Conservation (phyloP, 2,888 invertebrate species). For the Limenitis camilla region DNA sequence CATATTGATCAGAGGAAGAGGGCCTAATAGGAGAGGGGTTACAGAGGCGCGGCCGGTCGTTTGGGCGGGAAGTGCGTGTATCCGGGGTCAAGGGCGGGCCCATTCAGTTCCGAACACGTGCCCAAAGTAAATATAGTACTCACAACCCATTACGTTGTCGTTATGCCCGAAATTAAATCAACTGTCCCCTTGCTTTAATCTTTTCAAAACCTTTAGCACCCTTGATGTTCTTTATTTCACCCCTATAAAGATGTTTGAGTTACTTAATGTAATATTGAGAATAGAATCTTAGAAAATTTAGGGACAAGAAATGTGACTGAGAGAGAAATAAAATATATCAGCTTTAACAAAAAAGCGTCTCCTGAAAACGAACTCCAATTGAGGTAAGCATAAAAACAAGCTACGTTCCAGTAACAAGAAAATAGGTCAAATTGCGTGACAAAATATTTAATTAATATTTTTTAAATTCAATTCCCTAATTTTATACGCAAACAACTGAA, state of each 20-base stretch:
- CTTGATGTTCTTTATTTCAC: constrained; percentile 3
- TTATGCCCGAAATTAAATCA: constrained; percentile 28
- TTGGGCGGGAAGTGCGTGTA: constrained; percentile 57
- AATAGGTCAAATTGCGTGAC: constrained; percentile 4
- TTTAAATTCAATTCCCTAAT: constrained; percentile 8
- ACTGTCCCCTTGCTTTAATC: background rate
- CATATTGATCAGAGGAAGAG: constrained; percentile 53
- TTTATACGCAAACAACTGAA: constrained; percentile 13
- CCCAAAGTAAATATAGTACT: constrained; percentile 71
- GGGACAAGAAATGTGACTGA: too few species aligned
- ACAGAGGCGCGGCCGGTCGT: constrained; percentile 62
- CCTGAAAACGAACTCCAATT: too few species aligned
- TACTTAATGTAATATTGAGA: background rate
- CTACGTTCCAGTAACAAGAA: background rate
- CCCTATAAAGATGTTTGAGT: background rate
- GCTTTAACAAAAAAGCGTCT: too few species aligned
- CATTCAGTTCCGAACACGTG: constrained; percentile 71
- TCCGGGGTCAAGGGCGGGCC: constrained; percentile 69
- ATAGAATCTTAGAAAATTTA: background rate
- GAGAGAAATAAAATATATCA: too few species aligned
- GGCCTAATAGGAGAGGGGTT: constrained; percentile 34
- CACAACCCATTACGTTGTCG: constrained; percentile 50
- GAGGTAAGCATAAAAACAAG: too few species aligned
- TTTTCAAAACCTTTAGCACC: background rate
- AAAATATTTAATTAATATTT: constrained; percentile 2